These are phyloP conservation scores for Sesia bembeciformis DNA, from an alignment of 2,888 invertebrate species.

Conservation along the genomic window DNA sequence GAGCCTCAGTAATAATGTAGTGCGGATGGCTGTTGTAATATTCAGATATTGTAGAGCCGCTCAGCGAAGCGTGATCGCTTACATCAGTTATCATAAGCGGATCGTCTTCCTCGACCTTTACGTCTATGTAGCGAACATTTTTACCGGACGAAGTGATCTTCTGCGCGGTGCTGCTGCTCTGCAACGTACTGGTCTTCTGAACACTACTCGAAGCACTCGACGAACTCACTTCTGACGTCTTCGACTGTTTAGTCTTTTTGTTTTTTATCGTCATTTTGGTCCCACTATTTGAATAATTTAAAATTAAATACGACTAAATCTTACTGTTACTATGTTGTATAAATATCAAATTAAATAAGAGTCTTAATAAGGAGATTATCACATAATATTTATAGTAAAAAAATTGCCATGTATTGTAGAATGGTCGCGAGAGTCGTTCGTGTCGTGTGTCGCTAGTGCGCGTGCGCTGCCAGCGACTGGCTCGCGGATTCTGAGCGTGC, in stretches of 20 bases:
- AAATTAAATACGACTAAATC: slow-evolving; percentile 10
- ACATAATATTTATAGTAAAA: slow-evolving; percentile 48
- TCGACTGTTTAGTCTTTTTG: slow-evolving; percentile 70
- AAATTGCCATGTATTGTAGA: slow-evolving; percentile 51
- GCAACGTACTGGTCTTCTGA: slow-evolving; percentile 59
- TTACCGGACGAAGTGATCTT: slow-evolving; percentile 64
- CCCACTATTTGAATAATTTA: slow-evolving; percentile 31
- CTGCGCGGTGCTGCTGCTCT: slow-evolving; percentile 55
- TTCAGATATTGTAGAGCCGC: slow-evolving; percentile 65
- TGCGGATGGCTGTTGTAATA: slow-evolving; percentile 69
- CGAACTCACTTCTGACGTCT: slow-evolving; percentile 52
- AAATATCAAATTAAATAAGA: slow-evolving; percentile 43
- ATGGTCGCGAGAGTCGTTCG: slow-evolving; percentile 68
- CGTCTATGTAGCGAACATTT: slow-evolving; percentile 67
- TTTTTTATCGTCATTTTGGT: slow-evolving; percentile 72
- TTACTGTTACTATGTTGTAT: background rate
- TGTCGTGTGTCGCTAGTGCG: slow-evolving; percentile 55
- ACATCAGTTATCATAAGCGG: slow-evolving; percentile 71
- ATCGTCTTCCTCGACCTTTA: slow-evolving; percentile 71
- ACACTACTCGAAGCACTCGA: slow-evolving; percentile 63
- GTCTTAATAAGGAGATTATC: slow-evolving; percentile 29
- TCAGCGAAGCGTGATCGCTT: slow-evolving; percentile 60
- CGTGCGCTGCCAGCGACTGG: slow-evolving; percentile 63
- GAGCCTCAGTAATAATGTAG: slow-evolving; percentile 70
- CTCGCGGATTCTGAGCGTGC: slow-evolving; percentile 51